Base-by-base conservation (phyloP, 2,797 vertebrate species). In the Miichthys miiuy region DNA sequence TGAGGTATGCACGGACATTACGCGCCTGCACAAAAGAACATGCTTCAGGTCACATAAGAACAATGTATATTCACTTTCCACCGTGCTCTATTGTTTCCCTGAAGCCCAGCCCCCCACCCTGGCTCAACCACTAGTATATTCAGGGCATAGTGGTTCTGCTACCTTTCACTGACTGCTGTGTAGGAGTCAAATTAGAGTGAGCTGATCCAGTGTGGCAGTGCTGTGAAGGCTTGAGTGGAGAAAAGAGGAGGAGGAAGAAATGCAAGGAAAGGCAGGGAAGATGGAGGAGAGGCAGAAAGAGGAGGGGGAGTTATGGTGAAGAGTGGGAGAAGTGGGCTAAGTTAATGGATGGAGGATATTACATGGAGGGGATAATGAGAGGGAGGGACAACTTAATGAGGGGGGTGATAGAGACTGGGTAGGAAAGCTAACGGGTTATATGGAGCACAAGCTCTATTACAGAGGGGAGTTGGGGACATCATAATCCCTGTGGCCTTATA, bases 401-500 rank as follows among this genome's bases (percentile, higher is more conserved):
- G 68, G 78, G 82, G 82, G 68, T 81, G 84, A 86, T 78, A 85
- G 86, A 64, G 76, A 68, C 82, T 68, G 78, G 75, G 66, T 80
- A 74, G 74, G 74, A 73, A 80, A 88, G 77, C 89, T 79, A 83
- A 85, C 75, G 88, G 82, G 83, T 84, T 92, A 87, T 88, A 79
- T 87, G 85, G 81, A 88, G 88, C 84, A 82, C 75, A 7, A 41
- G 87, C 88, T 92, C 86, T 86, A 91, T 93, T 92, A 89, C 91
- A 83, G 83, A 72, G 52, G 88, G 88, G 87, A 91, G 81, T 65
- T 82, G 68, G 92, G 90, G 90, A 91, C 89, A 87, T 88, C 75
- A 79, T 90, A 90, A 92, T 93, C 92, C 91, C 89, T 70, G 73
- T 88, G 90, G 90, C 85, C 87, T 89, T 87, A 88, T 83, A 90